phyloP scores from a whole-genome alignment of 2,113 vertebrate species.

The Chaetorhynchus papuensis region DNA sequence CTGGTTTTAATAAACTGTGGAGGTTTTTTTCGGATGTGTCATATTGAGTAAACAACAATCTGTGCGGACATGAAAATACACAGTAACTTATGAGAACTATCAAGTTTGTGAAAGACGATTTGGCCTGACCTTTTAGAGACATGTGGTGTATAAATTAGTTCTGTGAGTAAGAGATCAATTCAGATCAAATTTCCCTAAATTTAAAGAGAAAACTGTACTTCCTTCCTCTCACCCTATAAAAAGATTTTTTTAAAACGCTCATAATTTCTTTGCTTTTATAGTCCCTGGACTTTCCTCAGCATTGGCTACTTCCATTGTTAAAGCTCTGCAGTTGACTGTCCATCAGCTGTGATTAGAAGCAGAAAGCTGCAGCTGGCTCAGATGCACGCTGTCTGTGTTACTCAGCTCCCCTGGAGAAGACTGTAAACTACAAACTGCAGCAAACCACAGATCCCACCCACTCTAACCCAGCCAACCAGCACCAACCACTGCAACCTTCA shows the following conservation, averaged over 20 bases:
- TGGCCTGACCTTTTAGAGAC: not conserved
- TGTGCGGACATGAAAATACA: not conserved
- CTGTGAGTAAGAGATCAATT: slow-evolving; percentile 7
- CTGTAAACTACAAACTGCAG: not conserved
- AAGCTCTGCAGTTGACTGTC: slow-evolving; percentile 1
- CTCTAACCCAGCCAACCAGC: not conserved
- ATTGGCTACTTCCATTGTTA: not conserved
- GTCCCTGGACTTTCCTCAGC: not conserved
- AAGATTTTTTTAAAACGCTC: not conserved
- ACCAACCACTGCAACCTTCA: not conserved
- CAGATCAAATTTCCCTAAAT: slow-evolving; percentile 10
- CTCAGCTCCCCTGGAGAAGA: not conserved
- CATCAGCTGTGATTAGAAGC: slow-evolving; percentile 46
- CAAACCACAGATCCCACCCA: not conserved
- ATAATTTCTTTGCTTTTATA: slow-evolving; percentile 20
- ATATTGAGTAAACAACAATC: not conserved
- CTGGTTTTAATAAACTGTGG: slow-evolving; percentile 1
- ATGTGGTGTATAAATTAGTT: not conserved
- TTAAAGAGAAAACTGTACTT: slow-evolving; percentile 33
- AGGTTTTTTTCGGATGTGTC: not conserved
- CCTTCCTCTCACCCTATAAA: slow-evolving; percentile 29
- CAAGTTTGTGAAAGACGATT: not conserved
- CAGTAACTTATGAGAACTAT: not conserved
- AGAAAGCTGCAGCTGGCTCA: slow-evolving; percentile 6
- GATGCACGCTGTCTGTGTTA: not conserved